phyloP scores from a whole-genome alignment of 2,113 vertebrate genomes.

The Apodemus speciosus region DNA sequence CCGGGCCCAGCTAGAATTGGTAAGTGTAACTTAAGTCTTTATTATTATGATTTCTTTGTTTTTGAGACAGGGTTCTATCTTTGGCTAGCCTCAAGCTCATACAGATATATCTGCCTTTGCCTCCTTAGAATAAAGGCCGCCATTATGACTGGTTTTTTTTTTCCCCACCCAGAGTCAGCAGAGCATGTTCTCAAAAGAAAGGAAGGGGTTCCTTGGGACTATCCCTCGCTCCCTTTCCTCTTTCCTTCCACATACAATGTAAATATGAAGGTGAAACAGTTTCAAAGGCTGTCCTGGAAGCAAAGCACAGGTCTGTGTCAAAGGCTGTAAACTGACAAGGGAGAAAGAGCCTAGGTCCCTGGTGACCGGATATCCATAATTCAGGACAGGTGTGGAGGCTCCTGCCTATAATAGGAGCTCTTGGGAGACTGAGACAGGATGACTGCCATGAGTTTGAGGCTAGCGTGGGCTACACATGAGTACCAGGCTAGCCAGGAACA shows the following conservation, averaged over 20 bases:
- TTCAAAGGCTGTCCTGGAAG: not conserved
- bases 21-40: not conserved
- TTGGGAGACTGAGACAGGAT: not conserved
- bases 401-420: not conserved
- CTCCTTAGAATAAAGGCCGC: no score
- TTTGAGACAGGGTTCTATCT: not conserved
- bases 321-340: constrained; percentile 1
- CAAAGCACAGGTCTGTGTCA: not conserved
- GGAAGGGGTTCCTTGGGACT: not conserved
- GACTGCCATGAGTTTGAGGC: not conserved
- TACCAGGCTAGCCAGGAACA: not conserved
- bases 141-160: not conserved
- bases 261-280: not conserved
- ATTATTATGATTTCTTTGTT: not conserved
- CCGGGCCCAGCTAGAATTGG: not conserved
- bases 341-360: constrained; percentile 8
- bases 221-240: not conserved
- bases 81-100: not conserved
- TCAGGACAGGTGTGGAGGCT: not conserved
- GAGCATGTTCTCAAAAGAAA: constrained; percentile 10
- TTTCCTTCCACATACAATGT: not conserved
- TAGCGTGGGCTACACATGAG: not conserved
- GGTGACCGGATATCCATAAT: not conserved
- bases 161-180: not conserved
- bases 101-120: not conserved